Base-by-base conservation (phyloP, 2,797 vertebrate species). In the Typhlichthys subterraneus region DNA sequence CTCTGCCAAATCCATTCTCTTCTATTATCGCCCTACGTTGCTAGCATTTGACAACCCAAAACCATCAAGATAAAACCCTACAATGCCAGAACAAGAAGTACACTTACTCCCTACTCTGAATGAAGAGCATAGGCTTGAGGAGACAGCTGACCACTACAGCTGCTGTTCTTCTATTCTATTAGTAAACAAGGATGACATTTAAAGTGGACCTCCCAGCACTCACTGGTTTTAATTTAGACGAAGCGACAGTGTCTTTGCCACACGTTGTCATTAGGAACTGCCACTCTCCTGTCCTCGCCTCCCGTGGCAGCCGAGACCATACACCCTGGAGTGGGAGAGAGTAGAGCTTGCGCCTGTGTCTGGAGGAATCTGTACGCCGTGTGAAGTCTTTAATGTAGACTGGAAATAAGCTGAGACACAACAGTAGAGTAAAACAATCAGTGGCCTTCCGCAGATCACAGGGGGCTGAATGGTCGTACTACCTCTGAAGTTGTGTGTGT, bases 111-210 rank as follows among this genome's bases (percentile, higher is more conserved):
- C 58, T 15, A 53, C 65, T 80, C 59, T 66, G 51, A 72, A 45
- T 57, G 47, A 49, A 31, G 68, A 78, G 61, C 31, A 59, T 50
- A 14, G 59, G 67, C 75, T 81, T 67, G 33, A 72, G 75, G 81
- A 72, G 81, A 73, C 33, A 6, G 8, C 76, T 50, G 81, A 73
- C 33, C 33, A 38, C 76, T 50, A 1, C 55, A 65, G 65, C 67
- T 59, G 52, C 54, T 75, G 79, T 81, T 53, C 54, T 69, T 53
- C 54, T 69, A 67, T 82, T 80, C 80, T 38, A 38, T 38, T 38
- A 38, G 81, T 82, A 89, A 91, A 89, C 87, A 87, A 84, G 82
- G 70, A 42, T 89, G 89, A 86, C 89, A 90, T 90, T 91, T 87
- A 84, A 81, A 67, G 61, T 14, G 6, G 31, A 69, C 80, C 57